phyloP scores from a whole-genome alignment of 2,888 invertebrate genomes.

The Meandrusa payeni region DNA sequence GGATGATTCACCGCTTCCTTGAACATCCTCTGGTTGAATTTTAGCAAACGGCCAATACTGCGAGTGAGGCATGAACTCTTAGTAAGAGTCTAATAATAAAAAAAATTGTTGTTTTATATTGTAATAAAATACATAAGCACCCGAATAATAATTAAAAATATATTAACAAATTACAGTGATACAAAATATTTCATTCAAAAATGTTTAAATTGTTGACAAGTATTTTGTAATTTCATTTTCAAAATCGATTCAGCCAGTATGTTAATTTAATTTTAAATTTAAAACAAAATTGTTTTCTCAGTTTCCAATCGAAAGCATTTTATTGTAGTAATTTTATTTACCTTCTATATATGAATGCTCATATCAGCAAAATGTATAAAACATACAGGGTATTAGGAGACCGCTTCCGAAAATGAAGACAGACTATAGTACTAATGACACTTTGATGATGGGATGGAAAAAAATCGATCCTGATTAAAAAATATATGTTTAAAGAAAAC shows the following conservation, averaged over 20 bases:
- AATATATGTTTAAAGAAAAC: too few species aligned
- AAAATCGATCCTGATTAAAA: too few species aligned
- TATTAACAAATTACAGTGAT: slow-evolving; percentile 5
- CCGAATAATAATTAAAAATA: slow-evolving; percentile 12
- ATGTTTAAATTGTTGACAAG: slow-evolving; percentile 9
- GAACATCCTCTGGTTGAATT: slow-evolving; percentile 32
- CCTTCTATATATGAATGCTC: too few species aligned
- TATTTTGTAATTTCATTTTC: slow-evolving; percentile 2
- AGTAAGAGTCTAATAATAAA: too few species aligned
- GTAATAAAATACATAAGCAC: slow-evolving; percentile 1
- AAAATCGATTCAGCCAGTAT: slow-evolving; percentile 2
- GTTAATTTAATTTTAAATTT: background rate
- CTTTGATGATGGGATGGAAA: too few species aligned
- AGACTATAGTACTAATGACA: too few species aligned
- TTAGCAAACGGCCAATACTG: slow-evolving; percentile 53
- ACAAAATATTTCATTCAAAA: slow-evolving; percentile 11
- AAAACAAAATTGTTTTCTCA: background rate
- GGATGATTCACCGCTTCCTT: slow-evolving; percentile 32
- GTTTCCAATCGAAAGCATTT: too few species aligned
- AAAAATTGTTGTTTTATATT: slow-evolving; percentile 1
- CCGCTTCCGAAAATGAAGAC: too few species aligned
- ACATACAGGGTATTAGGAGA: too few species aligned
- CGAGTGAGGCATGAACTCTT: slow-evolving; percentile 51
- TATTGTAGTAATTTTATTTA: too few species aligned
- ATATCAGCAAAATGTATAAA: too few species aligned